Evolutionary conservation across 2,888 invertebrate genomes (phyloP).

Genomic region (Caenorhabditis becei): DNA sequence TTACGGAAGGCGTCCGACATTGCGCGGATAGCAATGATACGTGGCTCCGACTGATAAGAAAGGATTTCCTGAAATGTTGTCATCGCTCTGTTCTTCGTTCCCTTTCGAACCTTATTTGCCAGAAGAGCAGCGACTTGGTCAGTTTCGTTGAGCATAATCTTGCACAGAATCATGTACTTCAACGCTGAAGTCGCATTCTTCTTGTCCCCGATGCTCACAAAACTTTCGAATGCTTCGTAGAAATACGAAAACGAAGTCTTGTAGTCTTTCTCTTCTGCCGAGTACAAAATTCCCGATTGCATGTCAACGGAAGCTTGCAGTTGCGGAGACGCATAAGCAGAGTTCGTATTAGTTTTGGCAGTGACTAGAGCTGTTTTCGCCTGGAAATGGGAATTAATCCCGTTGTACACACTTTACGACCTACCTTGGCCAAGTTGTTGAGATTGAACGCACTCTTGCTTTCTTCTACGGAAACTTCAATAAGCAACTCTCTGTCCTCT

Average conservation of each 20-base stretch:
- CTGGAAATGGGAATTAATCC: slow-evolving; percentile 13
- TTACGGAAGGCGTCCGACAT: slow-evolving; percentile 97
- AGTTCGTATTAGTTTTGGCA: slow-evolving; percentile 98
- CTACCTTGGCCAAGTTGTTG: slow-evolving; percentile 82
- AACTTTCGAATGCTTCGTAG: slow-evolving; percentile 96
- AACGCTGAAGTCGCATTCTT: slow-evolving; percentile 93
- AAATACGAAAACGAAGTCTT: slow-evolving; percentile 99
- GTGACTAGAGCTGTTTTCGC: slow-evolving; percentile 94
- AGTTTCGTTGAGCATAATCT: slow-evolving; percentile 83
- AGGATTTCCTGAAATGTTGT: slow-evolving; percentile 6
- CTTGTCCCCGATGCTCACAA: slow-evolving; percentile 92
- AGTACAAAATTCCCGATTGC: slow-evolving; percentile 97
- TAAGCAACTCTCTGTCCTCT: slow-evolving; percentile 97
- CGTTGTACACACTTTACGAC: not conserved
- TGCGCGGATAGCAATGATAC: slow-evolving; percentile 95
- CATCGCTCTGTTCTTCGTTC: not conserved
- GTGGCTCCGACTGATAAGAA: slow-evolving; percentile 86
- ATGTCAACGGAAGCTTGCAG: slow-evolving; percentile 94
- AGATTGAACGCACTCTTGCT: slow-evolving; percentile 99
- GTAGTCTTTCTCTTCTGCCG: slow-evolving; percentile 98
- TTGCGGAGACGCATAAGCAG: slow-evolving; percentile 89
- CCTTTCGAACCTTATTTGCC: slow-evolving; percentile 88
- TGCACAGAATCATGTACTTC: slow-evolving; percentile 98
- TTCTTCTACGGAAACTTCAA: slow-evolving; percentile 97
- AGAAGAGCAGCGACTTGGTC: slow-evolving; percentile 84